Conservation (phyloP, 53 echinoderm and acorn worm species). For the Patiria pectinifera region DNA sequence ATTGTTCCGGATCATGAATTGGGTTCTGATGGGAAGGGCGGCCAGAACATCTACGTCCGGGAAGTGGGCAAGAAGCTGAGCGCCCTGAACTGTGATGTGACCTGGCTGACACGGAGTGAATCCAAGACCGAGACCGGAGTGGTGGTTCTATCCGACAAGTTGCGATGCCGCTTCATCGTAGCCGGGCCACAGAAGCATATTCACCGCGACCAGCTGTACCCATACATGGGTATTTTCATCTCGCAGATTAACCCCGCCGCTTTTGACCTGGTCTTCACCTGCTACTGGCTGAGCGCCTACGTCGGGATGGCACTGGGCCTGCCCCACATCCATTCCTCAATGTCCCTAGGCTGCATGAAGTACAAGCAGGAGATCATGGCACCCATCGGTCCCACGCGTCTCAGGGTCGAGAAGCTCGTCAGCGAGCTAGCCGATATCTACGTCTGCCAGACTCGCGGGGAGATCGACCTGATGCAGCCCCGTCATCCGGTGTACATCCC, state of each 20-base stretch:
- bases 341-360: constrained; percentile 18
- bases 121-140: neutral
- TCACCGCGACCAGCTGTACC: constrained; percentile 26
- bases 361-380: constrained; percentile 26
- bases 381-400: constrained; percentile 15
- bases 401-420: constrained; percentile 19
- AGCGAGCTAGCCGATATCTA: neutral
- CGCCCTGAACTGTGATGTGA: constrained; percentile 36
- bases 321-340: constrained; percentile 8
- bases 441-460: constrained; percentile 16
- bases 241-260: constrained; percentile 9
- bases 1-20: constrained; percentile 16
- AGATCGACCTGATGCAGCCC: neutral
- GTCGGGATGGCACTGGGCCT: constrained; percentile 16
- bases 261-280: constrained; percentile 28
- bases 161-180: constrained; percentile 35
- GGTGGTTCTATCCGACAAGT: neutral
- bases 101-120: constrained; percentile 45
- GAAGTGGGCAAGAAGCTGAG: constrained; percentile 18
- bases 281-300: constrained; percentile 45
- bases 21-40: constrained; percentile 53
- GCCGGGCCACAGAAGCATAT: constrained; percentile 45
- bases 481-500: neutral
- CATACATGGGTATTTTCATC: constrained; percentile 7
- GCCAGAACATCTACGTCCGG: constrained; percentile 43